Conservation (phyloP, 2,888 invertebrate genomes). For the Ptilodon capucinus region DNA sequence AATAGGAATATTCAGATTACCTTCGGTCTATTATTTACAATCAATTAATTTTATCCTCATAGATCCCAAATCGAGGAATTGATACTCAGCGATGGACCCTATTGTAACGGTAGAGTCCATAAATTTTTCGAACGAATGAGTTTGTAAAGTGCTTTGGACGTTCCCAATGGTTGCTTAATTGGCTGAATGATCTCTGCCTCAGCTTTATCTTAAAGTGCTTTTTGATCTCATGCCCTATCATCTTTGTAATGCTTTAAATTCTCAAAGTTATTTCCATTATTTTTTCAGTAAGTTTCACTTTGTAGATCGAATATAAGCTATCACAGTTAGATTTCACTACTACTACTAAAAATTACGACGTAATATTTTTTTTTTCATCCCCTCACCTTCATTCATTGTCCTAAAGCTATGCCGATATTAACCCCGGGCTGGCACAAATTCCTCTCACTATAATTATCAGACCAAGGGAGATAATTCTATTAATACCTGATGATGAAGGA, state of each 20-base stretch:
- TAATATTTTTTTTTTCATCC: too few species aligned
- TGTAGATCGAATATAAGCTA: too few species aligned
- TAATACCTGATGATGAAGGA: not conserved
- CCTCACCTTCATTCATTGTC: not conserved
- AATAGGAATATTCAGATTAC: too few species aligned
- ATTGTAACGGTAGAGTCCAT: slow-evolving; percentile 15
- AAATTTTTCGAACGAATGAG: slow-evolving; percentile 20
- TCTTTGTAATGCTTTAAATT: not conserved
- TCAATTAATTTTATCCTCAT: not conserved
- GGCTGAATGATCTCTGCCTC: not conserved
- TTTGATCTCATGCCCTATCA: not conserved
- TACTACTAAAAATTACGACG: too few species aligned
- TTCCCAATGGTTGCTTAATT: slow-evolving; percentile 4
- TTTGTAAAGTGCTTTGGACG: slow-evolving; percentile 14
- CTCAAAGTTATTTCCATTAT: too few species aligned
- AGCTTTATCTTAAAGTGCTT: not conserved
- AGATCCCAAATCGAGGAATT: not conserved
- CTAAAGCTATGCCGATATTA: not conserved
- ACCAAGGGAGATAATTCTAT: not conserved
- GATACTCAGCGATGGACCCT: slow-evolving; percentile 1
- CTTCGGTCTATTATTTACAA: not conserved
- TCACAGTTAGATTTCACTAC: too few species aligned
- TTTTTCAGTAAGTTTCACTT: too few species aligned
- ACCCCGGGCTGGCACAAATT: not conserved
- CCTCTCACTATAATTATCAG: not conserved